These are phyloP conservation scores for Pseudomyrmex dendroicus DNA, from an alignment of 1,140 invertebrate genomes.

Conservation along the genomic window DNA sequence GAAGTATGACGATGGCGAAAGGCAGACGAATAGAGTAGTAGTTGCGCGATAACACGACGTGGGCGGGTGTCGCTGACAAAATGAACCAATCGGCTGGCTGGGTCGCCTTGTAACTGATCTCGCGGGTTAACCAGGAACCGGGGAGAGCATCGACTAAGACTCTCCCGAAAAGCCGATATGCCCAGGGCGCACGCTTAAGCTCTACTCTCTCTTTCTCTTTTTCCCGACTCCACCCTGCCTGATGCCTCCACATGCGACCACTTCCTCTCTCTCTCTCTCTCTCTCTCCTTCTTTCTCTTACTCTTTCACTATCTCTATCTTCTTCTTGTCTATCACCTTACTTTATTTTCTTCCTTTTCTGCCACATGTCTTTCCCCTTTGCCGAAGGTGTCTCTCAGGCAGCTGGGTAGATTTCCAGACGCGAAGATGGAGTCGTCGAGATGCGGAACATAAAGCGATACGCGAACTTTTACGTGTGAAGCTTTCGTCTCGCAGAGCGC, in stretches of 20 bases:
- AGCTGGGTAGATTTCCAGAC: constrained; percentile 62
- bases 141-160: constrained; percentile 78
- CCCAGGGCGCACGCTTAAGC: constrained; percentile 73
- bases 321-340: background rate
- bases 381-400: constrained; percentile 52
- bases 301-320: constrained; percentile 2
- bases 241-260: constrained; percentile 59
- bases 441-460: constrained; percentile 51
- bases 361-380: constrained; percentile 11
- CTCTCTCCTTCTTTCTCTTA: background rate
- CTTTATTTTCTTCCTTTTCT: background rate
- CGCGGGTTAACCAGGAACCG: constrained; percentile 82
- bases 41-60: constrained; percentile 78
- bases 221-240: constrained; percentile 71
- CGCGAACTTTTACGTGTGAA: constrained; percentile 29
- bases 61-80: constrained; percentile 84
- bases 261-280: constrained; percentile 49
- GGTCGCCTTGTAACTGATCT: constrained; percentile 81
- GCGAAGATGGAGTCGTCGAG: constrained; percentile 68
- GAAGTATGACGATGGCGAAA: constrained; percentile 23
- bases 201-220: constrained; percentile 30
- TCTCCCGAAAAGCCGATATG: constrained; percentile 77
- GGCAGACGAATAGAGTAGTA: constrained; percentile 67
- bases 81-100: constrained; percentile 80
- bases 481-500: constrained; percentile 20